Conservation (phyloP, 2,797 vertebrate genomes). For the Esox masquinongy region DNA sequence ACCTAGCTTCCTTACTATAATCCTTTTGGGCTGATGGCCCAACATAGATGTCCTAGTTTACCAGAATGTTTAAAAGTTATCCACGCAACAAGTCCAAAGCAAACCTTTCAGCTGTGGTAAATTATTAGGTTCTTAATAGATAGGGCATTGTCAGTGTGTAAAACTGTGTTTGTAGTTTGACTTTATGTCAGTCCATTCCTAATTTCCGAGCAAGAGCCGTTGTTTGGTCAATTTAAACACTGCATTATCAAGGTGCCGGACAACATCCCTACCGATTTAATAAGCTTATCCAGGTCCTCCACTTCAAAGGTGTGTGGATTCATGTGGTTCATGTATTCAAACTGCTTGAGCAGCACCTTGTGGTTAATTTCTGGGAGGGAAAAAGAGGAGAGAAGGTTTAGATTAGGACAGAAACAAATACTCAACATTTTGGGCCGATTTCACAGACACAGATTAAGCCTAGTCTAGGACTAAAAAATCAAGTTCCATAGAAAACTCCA, state of each 20-base stretch:
- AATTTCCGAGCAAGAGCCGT: background rate
- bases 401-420: background rate
- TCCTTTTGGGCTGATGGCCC: background rate
- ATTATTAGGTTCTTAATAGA: too few species aligned
- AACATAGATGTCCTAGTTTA: background rate
- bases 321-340: slow-evolving; percentile 90
- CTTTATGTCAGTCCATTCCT: background rate
- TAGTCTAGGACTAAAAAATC: too few species aligned
- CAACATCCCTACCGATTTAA: slow-evolving; percentile 81
- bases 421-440: background rate
- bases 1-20: background rate
- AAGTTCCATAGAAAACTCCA: too few species aligned
- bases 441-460: too few species aligned
- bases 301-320: slow-evolving; percentile 92
- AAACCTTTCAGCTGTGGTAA: background rate
- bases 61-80: background rate
- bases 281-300: slow-evolving; percentile 90
- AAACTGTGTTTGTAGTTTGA: background rate
- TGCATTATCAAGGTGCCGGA: background rate
- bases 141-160: background rate
- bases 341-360: slow-evolving; percentile 87
- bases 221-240: background rate
- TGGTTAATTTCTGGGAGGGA: slow-evolving; percentile 78
- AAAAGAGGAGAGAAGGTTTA: background rate
- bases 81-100: background rate